Percentiles rank a stretch among this genome's conserved stretches.
phyloP scores from a whole-genome alignment of 2,113 vertebrate genomes.

The Psophia crepitans region DNA sequence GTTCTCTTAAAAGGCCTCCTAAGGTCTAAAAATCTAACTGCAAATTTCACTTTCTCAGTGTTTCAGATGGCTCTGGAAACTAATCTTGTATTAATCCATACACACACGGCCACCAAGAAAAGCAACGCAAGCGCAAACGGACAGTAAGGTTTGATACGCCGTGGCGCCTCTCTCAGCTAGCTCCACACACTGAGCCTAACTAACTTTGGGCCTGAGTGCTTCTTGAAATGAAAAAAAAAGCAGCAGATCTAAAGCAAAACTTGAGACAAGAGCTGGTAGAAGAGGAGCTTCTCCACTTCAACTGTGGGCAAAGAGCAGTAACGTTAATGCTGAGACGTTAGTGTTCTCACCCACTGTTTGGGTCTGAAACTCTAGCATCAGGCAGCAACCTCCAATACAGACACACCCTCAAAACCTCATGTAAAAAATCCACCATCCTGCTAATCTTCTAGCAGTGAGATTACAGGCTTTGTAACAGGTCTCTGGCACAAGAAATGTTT shows the following conservation, averaged over 20 bases:
- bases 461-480: neutral
- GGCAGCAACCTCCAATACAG: slow-evolving; percentile 14
- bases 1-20: neutral
- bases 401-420: neutral
- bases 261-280: neutral
- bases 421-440: neutral
- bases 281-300: neutral
- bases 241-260: neutral
- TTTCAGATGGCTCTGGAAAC: neutral
- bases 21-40: neutral
- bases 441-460: neutral
- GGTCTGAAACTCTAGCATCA: neutral
- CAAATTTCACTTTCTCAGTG: neutral
- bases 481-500: slow-evolving; percentile 47
- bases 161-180: neutral
- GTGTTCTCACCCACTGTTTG: neutral
- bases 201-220: neutral
- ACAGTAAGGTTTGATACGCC: rapidly evolving
- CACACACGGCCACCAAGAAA: neutral
- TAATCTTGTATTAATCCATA: neutral
- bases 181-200: neutral
- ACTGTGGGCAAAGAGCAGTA: neutral
- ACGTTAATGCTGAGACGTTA: neutral
- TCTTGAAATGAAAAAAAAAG: neutral
- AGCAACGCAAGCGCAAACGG: neutral